phyloP scores from a whole-genome alignment of 1,140 invertebrate genomes.

The Pseudomyrmex flavicornis region DNA sequence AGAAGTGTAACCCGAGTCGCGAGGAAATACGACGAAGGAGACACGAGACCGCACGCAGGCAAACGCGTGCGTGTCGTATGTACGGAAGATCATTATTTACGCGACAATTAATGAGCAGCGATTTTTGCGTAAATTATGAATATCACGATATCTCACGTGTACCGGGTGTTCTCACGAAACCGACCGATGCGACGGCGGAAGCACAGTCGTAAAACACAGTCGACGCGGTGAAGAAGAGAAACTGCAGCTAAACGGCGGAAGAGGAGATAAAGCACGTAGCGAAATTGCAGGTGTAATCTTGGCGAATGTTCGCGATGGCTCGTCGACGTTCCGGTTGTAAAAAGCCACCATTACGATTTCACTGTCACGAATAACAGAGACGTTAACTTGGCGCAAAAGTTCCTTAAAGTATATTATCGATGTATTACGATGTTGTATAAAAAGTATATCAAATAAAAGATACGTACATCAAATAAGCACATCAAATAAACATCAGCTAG shows the following conservation, averaged over 20 bases:
- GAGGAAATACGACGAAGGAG: not conserved
- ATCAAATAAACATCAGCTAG: not conserved
- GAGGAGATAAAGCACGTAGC: not conserved
- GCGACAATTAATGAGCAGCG: conserved; percentile 60
- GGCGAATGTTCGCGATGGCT: not conserved
- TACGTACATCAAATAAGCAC: not conserved
- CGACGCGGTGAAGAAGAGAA: not conserved
- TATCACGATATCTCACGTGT: conserved; percentile 30
- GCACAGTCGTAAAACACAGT: conserved; percentile 19
- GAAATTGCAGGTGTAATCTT: not conserved
- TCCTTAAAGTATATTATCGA: too few relatives aligned
- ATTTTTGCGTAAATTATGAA: conserved; percentile 50
- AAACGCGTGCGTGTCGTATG: conserved; percentile 51
- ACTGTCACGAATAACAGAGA: not conserved
- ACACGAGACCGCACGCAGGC: not conserved
- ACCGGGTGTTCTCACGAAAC: conserved; percentile 27
- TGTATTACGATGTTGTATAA: too few relatives aligned
- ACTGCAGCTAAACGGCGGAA: not conserved
- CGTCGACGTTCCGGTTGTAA: not conserved
- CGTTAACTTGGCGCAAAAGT: not conserved
- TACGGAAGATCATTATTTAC: conserved; percentile 63
- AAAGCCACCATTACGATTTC: not conserved
- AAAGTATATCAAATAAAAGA: too few relatives aligned
- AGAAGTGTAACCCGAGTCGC: not conserved
- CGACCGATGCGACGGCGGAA: conserved; percentile 7